phyloP scores from a whole-genome alignment of 2,888 invertebrate species.

The Hyalella azteca region DNA sequence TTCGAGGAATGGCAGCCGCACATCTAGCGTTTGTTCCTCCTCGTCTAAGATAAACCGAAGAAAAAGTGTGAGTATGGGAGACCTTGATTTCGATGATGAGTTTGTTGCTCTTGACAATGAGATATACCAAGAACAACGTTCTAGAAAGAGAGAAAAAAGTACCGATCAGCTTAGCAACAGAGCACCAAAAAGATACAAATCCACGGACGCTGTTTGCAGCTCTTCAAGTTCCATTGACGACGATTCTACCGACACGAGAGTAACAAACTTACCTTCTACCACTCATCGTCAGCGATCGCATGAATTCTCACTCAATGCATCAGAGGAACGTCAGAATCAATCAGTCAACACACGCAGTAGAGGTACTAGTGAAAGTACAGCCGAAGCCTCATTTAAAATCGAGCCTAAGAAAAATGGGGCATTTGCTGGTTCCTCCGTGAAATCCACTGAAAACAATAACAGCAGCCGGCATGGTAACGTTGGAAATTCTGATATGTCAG shows the following conservation, averaged over 20 bases:
- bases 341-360: not conserved
- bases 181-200: not conserved
- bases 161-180: not conserved
- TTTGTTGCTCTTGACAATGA: not conserved
- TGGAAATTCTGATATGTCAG: no score
- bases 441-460: no score
- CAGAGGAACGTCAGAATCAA: not conserved
- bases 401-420: not conserved
- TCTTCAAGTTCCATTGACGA: not conserved
- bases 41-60: not conserved
- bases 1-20: not conserved
- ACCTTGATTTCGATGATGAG: not conserved
- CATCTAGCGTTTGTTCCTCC: not conserved
- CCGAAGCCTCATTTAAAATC: conserved; percentile 7
- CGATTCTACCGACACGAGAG: not conserved
- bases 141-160: not conserved
- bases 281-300: not conserved
- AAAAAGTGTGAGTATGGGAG: conserved; percentile 2
- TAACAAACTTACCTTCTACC: no score
- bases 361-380: conserved; percentile 9
- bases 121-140: not conserved
- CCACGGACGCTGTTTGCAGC: not conserved
- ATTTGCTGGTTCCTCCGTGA: no score
- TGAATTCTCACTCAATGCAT: not conserved
- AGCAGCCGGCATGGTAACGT: no score